Percentiles rank a stretch among this genome's conserved stretches.
Conservation (phyloP, 2,888 invertebrate species). For the Drosophila kuntzei region DNA sequence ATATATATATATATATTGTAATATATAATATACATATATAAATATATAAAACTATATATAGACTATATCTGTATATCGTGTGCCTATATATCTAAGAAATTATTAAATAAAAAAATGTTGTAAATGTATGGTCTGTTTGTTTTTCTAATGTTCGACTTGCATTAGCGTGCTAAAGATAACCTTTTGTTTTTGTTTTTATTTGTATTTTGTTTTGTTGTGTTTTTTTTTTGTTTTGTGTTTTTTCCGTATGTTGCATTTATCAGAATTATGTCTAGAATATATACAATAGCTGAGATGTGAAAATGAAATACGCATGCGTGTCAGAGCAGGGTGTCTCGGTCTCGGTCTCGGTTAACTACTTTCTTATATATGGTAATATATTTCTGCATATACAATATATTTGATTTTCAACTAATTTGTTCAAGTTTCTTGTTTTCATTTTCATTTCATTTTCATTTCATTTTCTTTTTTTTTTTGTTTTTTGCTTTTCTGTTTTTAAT, state of each 20-base stretch:
- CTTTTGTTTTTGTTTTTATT: slow-evolving; percentile 35
- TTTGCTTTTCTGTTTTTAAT: slow-evolving; percentile 10
- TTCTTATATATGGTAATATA: slow-evolving; percentile 26
- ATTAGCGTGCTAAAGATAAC: slow-evolving; percentile 32
- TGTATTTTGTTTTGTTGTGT: slow-evolving; percentile 42
- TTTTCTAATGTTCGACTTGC: slow-evolving; percentile 50
- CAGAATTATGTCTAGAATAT: slow-evolving; percentile 50
- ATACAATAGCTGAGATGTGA: slow-evolving; percentile 49
- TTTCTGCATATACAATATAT: slow-evolving; percentile 35
- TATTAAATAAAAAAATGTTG: slow-evolving; percentile 53
- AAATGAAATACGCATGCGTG: slow-evolving; percentile 53
- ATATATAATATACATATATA: slow-evolving; percentile 33
- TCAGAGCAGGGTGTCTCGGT: slow-evolving; percentile 34
- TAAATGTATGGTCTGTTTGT: slow-evolving; percentile 57
- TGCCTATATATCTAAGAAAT: slow-evolving; percentile 48
- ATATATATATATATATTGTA: no score
- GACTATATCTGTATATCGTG: slow-evolving; percentile 56
- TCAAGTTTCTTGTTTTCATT: slow-evolving; percentile 46
- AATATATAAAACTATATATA: slow-evolving; percentile 64
- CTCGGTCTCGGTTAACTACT: slow-evolving; percentile 27
- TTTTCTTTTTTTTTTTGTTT: slow-evolving; percentile 13
- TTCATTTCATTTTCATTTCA: slow-evolving; percentile 12
- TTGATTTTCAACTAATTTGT: slow-evolving; percentile 68
- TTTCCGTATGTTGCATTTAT: slow-evolving; percentile 59
- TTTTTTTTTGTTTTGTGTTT: slow-evolving; percentile 39